Evolutionary conservation across 1,140 invertebrate genomes (phyloP).

Genomic region (Steinernema khuongi): DNA sequence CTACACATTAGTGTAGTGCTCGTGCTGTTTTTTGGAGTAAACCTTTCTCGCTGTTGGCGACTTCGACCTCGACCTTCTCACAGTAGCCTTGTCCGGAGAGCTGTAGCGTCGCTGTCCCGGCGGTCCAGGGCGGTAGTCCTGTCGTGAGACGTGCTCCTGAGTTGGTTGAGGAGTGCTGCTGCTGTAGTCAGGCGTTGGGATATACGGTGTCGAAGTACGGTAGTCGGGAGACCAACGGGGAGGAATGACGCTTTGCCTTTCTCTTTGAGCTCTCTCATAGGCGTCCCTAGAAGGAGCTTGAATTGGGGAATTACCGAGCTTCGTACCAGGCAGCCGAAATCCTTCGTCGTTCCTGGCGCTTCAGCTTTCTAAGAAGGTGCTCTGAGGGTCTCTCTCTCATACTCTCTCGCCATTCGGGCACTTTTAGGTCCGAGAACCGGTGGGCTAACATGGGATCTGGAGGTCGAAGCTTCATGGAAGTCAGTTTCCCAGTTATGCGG

Average conservation of each 20-base stretch:
- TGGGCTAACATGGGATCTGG: not conserved
- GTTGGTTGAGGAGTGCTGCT: not conserved
- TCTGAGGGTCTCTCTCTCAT: not conserved
- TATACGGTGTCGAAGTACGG: not conserved
- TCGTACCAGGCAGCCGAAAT: not conserved
- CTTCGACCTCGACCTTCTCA: not conserved
- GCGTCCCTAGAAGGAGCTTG: not conserved
- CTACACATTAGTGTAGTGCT: not conserved
- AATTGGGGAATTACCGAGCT: not conserved
- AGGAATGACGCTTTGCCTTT: too few species aligned
- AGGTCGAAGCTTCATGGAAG: slow-evolving; percentile 38
- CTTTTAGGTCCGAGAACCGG: not conserved
- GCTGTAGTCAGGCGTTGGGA: not conserved
- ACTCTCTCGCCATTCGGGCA: not conserved
- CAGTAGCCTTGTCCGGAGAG: not conserved
- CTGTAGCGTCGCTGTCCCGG: not conserved
- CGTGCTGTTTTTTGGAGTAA: not conserved
- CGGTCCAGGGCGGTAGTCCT: not conserved
- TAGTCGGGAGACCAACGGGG: not conserved
- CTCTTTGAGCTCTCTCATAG: not conserved
- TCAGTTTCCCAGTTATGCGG: slow-evolving; percentile 42
- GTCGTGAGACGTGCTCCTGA: not conserved
- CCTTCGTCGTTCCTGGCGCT: not conserved
- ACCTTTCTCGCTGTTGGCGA: slow-evolving; percentile 3
- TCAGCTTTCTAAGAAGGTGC: not conserved